Evolutionary conservation across 2,797 vertebrate species (phyloP), one percentile per base, ranked within the genome.

Genomic region (Nothura maculosa): DNA sequence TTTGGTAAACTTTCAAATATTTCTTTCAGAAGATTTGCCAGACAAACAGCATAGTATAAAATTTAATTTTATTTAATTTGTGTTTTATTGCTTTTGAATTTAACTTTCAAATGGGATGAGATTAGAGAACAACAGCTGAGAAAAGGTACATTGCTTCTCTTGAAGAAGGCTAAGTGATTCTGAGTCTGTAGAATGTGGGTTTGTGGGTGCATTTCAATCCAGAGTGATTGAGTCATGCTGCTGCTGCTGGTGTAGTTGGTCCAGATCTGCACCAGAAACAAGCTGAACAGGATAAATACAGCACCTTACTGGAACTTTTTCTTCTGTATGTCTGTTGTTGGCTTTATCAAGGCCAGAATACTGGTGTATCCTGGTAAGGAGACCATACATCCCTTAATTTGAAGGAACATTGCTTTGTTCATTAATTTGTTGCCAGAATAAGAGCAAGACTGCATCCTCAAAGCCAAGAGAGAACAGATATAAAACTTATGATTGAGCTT

Each of bases 11-110:
- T 77, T 94, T 90, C 84, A 94, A 85, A 83, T 89, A 57, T 85
- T 96, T 95, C 89, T 97, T 95, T 95, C 64, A 81, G 89, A 91
- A 79, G 82, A 79, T 81, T 72, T 95, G 74, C 92, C 95, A 95
- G 54, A 67, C 73, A 91, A 84, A 85, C 36, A 91, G 32, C 48
- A 9, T 36, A 80, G 54, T 63, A 93, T 83, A 90, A 96, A 89
- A 89, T 67, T 58, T 82, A 92, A 52, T 90, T 95, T 93, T 92
- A 92, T 96, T 97, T 96, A 94, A 96, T 96, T 97, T 97, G 78
- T 79, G 61, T 92, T 96, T 95, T 96, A 96, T 95, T 97, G 68
- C 87, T 89, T 85, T 96, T 93, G 81, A 92, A 91, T 96, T 93
- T 93, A 91, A 82, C 79, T 94, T 96, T 80, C 9, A 73, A 76